Evolutionary conservation across 64 coral and sea anemone species (phyloP).

Genomic region (Actinia equina): DNA sequence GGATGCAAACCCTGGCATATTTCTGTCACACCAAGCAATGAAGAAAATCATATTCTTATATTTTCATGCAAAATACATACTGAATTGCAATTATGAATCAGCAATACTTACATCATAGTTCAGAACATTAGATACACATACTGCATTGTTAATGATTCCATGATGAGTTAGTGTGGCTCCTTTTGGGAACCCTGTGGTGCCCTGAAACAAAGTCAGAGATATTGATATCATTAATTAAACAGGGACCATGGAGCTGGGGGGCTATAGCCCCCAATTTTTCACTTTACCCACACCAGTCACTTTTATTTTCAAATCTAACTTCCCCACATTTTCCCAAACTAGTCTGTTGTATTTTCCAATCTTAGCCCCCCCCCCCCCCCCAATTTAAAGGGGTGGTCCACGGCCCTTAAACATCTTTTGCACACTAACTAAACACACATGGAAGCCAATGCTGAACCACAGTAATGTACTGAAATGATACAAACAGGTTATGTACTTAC

Average conservation of each 20-base stretch:
- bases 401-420: too few species aligned
- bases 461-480: too few species aligned
- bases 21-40: not conserved
- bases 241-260: too few species aligned
- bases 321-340: too few species aligned
- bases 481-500: slow-evolving; percentile 34
- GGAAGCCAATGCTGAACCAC: not conserved
- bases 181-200: slow-evolving; percentile 95
- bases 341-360: too few species aligned
- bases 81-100: not conserved
- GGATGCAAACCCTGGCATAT: slow-evolving; percentile 58
- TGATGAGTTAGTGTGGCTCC: slow-evolving; percentile 90
- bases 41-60: not conserved
- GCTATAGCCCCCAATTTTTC: too few species aligned
- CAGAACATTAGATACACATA: slow-evolving; percentile 55
- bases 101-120: slow-evolving; percentile 54
- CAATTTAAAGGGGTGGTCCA: too few species aligned
- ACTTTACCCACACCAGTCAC: too few species aligned
- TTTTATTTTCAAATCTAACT: too few species aligned
- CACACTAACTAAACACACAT: too few species aligned
- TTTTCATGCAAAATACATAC: not conserved
- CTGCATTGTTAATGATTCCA: slow-evolving; percentile 79
- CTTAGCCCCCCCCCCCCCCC: too few species aligned
- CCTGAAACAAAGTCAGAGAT: slow-evolving; percentile 26
- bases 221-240: too few species aligned